Percentiles rank a stretch among this genome's conserved stretches.
Evolutionary conservation across 1,140 invertebrate genomes (phyloP).

Genomic region (Ylistrum balloti): DNA sequence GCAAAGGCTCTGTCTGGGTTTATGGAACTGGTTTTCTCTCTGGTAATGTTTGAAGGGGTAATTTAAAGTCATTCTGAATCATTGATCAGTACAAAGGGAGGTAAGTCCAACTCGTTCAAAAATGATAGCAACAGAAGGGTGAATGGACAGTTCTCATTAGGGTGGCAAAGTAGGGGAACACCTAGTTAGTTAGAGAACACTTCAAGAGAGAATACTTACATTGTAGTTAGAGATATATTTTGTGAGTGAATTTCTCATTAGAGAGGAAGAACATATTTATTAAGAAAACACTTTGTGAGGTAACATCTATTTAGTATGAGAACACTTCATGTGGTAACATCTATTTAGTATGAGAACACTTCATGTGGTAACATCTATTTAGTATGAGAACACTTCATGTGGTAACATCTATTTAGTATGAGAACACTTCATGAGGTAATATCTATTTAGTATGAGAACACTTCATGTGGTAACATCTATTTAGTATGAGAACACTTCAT

Average conservation of each 20-base stretch:
- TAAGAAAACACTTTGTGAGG: not conserved
- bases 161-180: not conserved
- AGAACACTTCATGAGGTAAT: not conserved
- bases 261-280: not conserved
- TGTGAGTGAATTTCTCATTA: too few species aligned
- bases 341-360: not conserved
- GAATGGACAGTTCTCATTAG: not conserved
- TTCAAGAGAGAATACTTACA: not conserved
- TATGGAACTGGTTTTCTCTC: not conserved
- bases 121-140: not conserved
- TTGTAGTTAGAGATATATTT: too few species aligned
- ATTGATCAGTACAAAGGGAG: not conserved
- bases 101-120: not conserved
- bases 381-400: too few species aligned
- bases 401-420: too few species aligned
- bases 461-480: not conserved
- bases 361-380: too few species aligned
- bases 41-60: not conserved
- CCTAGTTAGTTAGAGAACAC: not conserved
- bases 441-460: not conserved
- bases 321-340: not conserved
- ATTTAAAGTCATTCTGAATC: slow-evolving; percentile 35
- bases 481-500: not conserved
- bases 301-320: not conserved
- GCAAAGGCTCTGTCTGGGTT: not conserved